These are phyloP conservation scores for Melanaphis sacchari DNA, from an alignment of 1,140 invertebrate species.

Conservation along the genomic window DNA sequence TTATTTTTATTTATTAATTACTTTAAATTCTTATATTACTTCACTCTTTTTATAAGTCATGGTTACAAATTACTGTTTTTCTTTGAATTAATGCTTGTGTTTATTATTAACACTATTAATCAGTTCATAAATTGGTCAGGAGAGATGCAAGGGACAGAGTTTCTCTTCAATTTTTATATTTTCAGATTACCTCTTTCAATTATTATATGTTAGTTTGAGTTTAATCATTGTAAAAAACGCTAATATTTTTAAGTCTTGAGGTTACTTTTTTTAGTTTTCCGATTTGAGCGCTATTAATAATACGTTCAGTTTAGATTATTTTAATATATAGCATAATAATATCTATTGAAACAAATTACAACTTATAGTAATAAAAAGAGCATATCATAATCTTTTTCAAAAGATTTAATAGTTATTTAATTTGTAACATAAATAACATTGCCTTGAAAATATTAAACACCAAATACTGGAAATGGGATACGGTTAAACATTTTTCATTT, in stretches of 20 bases:
- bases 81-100: not conserved
- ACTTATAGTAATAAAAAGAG: not conserved
- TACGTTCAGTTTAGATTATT: not conserved
- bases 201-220: not conserved
- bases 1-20: not conserved
- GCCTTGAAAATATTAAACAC: not conserved
- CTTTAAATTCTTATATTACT: conserved; percentile 1
- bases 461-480: not conserved
- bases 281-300: no score
- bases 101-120: not conserved
- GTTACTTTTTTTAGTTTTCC: no score
- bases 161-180: not conserved
- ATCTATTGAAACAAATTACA: not conserved
- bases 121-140: not conserved
- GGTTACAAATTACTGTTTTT: not conserved
- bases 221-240: no score
- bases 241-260: no score
- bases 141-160: not conserved
- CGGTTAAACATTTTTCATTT: not conserved
- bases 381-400: not conserved
- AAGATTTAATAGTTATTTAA: not conserved
- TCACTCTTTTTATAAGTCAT: not conserved
- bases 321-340: not conserved
- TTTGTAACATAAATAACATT: not conserved
- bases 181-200: not conserved